Conservation (phyloP, 2,888 invertebrate species). For the Coleophora flavipennella region DNA sequence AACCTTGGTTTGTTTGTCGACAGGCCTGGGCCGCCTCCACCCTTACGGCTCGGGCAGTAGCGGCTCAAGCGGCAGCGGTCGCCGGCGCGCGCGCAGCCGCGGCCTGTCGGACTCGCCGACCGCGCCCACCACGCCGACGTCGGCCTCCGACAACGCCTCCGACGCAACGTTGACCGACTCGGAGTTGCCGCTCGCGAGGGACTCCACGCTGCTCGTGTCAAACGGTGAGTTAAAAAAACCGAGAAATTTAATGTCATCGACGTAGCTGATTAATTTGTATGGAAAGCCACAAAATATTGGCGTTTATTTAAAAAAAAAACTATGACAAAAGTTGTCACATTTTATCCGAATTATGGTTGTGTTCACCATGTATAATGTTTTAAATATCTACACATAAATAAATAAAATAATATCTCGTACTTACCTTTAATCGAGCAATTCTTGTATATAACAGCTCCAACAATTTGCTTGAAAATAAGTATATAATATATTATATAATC, state of each 20-base stretch:
- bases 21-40: slow-evolving; percentile 85
- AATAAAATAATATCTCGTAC: too few relatives aligned
- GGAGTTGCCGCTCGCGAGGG: slow-evolving; percentile 85
- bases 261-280: not conserved
- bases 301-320: too few relatives aligned
- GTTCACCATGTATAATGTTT: too few relatives aligned
- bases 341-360: too few relatives aligned
- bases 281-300: too few relatives aligned
- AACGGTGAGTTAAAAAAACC: slow-evolving; percentile 76
- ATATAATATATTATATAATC: too few relatives aligned
- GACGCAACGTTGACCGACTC: slow-evolving; percentile 89
- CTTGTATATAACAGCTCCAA: too few relatives aligned
- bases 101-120: slow-evolving; percentile 85
- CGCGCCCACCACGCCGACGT: slow-evolving; percentile 73
- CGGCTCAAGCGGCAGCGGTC: slow-evolving; percentile 75
- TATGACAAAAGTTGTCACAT: too few relatives aligned
- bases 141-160: slow-evolving; percentile 84
- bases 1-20: not conserved
- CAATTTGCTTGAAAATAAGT: too few relatives aligned
- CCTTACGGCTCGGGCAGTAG: slow-evolving; percentile 81
- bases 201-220: slow-evolving; percentile 86
- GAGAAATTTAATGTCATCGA: not conserved
- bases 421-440: too few relatives aligned
- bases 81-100: slow-evolving; percentile 67
- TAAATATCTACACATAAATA: too few relatives aligned